phyloP scores from a whole-genome alignment of 2,113 vertebrate genomes.

The Paratilapia polleni region DNA sequence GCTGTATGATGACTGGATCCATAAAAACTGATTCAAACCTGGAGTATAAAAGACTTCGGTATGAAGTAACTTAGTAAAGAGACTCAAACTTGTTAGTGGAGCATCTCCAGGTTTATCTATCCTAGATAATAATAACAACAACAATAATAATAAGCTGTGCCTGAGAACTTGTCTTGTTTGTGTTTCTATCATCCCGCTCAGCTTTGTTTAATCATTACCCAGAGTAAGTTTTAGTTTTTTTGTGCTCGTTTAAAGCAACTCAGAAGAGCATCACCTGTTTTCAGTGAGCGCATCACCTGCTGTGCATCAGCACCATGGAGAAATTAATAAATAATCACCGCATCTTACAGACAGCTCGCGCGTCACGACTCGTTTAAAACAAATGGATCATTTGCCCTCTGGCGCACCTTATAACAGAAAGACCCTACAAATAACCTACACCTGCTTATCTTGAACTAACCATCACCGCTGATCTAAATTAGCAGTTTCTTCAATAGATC shows the following conservation, averaged over 20 bases:
- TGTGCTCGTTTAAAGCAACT: background rate
- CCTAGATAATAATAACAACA: background rate
- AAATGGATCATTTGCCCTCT: background rate
- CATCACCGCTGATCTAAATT: background rate
- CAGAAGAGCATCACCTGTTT: background rate
- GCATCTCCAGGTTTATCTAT: background rate
- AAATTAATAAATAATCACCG: background rate
- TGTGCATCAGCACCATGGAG: background rate
- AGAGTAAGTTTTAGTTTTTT: background rate
- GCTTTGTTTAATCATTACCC: conserved; percentile 5
- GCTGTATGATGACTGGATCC: no score
- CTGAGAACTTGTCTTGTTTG: background rate
- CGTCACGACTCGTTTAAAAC: conserved; percentile 21
- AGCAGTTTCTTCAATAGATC: background rate
- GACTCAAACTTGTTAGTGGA: background rate
- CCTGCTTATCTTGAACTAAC: no score
- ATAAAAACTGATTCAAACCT: background rate
- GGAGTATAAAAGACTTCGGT: background rate
- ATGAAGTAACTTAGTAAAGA: background rate
- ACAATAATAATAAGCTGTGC: background rate
- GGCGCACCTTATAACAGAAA: background rate
- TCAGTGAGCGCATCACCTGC: background rate
- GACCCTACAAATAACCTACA: fast-evolving
- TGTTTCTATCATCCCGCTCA: background rate
- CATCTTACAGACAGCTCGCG: background rate